Evolutionary conservation across 2,797 vertebrate genomes (phyloP), one percentile per base, ranked within the genome.

Genomic region (Somateria mollissima): DNA sequence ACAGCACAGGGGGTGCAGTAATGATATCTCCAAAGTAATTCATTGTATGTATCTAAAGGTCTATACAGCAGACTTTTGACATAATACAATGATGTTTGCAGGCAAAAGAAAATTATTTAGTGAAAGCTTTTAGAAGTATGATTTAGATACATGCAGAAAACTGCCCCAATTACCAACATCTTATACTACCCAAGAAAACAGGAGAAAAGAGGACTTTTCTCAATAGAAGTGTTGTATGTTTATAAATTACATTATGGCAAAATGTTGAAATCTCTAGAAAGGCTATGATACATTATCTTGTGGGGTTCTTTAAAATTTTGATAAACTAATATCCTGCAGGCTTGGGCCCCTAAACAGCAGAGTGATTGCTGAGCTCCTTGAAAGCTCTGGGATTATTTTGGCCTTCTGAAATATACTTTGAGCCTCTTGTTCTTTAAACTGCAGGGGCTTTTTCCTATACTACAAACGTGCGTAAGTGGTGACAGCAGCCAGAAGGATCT

Each of bases 141-240:
- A 21, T 81, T 91, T 92, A 78, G 45, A 91, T 78, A 75, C 47
- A 85, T 75, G 36, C 72, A 84, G 86, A 83, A 92, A 80, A 27
- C 39, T 45, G 28, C 10, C 27, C 17, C 90, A 78, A 81, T 81
- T 89, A 94, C 11, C 72, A 84, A 80, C 24, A 75, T 57, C 47
- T 21, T 61, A 8, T 27, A 32, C 19, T 0, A 6, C 30, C 47
- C 28, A 62, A 74, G 70, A 87, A 58, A 22, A 49, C 11, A 11
- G 12, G 7, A 19, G 43, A 57, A 80, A 58, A 21, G 6, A 47
- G 22, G 30, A 39, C 13, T 93, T 93, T 85, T 57, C 41, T 89
- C 37, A 36, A 34, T 36, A 11, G 7, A 60, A 89, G 11, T 28
- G 25, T 65, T 61, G 43, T 51, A 66, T 34, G 19, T 56, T 41